Conservation (phyloP, 2,797 vertebrate genomes). For the Distichodus sexfasciatus region DNA sequence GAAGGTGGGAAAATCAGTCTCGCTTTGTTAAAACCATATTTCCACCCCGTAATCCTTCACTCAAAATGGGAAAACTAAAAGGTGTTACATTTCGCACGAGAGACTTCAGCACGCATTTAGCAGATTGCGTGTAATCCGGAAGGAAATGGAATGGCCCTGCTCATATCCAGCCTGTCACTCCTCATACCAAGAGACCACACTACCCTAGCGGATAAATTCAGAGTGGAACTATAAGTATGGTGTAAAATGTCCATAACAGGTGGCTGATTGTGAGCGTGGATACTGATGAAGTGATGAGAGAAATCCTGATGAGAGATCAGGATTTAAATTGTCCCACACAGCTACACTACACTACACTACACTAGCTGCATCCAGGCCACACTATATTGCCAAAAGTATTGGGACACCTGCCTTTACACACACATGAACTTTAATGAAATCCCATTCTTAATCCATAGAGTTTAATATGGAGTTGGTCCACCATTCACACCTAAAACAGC, state of each 20-base stretch:
- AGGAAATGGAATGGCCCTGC: conserved; percentile 2
- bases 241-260: not conserved
- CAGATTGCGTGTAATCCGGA: not conserved
- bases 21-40: conserved; percentile 6
- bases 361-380: too few species aligned
- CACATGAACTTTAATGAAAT: too few species aligned
- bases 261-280: not conserved
- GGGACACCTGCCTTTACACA: too few species aligned
- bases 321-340: too few species aligned
- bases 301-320: too few species aligned
- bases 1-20: not conserved
- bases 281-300: too few species aligned
- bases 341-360: too few species aligned
- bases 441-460: too few species aligned
- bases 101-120: not conserved
- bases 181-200: not conserved
- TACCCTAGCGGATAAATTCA: not conserved
- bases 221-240: not conserved
- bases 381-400: too few species aligned
- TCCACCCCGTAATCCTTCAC: not conserved
- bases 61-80: conserved; percentile 20
- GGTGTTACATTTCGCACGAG: not conserved
- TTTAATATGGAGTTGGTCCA: too few species aligned
- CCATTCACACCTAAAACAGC: too few species aligned
- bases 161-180: not conserved